A percentile compares a stretch with the other conserved stretches of the same genome.
Conservation (phyloP, 2,797 vertebrate species). For the Microctenopoma stevenorrisi region DNA sequence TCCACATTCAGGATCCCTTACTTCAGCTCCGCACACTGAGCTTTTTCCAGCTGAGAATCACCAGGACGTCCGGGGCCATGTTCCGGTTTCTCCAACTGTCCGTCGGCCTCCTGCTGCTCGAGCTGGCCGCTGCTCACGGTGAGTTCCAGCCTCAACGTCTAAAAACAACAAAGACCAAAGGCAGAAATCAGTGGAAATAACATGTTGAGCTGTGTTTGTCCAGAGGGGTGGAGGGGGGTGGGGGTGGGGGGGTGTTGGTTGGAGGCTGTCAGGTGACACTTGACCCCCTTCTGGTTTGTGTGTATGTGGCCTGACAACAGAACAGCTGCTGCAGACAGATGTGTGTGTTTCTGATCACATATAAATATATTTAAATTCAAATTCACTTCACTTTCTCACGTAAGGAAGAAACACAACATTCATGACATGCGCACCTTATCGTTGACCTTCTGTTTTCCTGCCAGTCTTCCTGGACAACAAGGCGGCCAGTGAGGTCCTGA, state of each 20-base stretch:
- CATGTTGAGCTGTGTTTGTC: neutral
- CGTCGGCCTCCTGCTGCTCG: slow-evolving; percentile 53
- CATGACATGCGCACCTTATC: no score
- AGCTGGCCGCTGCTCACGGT: slow-evolving; percentile 56
- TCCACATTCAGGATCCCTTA: slow-evolving; percentile 42
- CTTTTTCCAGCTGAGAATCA: slow-evolving; percentile 25
- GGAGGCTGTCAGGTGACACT: slow-evolving; percentile 20
- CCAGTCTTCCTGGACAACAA: slow-evolving; percentile 87
- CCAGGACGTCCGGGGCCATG: slow-evolving; percentile 46
- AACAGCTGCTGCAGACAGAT: neutral
- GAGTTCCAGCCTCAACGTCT: slow-evolving; percentile 9
- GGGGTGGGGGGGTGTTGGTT: slow-evolving; percentile 1
- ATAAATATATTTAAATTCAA: no score
- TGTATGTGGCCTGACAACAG: neutral
- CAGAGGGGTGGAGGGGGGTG: no score
- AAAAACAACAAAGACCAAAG: neutral
- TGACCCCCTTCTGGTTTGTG: slow-evolving; percentile 25
- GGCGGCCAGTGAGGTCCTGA: slow-evolving; percentile 83
- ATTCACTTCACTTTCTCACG: no score
- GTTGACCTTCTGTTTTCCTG: neutral
- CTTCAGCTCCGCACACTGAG: slow-evolving; percentile 22
- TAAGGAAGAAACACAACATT: no score
- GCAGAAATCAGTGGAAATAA: neutral
- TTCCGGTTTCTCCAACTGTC: slow-evolving; percentile 26
- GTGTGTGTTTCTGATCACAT: neutral